Evolutionary conservation across 2,797 vertebrate species (phyloP).

Genomic region (Selene dorsalis): DNA sequence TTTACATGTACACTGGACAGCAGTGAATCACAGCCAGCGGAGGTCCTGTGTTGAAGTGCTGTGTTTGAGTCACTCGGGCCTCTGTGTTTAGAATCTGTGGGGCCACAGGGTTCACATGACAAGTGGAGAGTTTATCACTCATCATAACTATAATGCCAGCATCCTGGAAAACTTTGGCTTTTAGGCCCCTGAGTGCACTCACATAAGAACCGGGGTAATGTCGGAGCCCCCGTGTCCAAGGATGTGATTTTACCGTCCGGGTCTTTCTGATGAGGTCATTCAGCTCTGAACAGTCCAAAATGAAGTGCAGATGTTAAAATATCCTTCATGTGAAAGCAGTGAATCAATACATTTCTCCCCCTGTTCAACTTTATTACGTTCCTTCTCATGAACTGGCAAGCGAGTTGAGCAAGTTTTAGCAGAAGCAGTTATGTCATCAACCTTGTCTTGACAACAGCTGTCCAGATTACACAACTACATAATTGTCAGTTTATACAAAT

Average conservation of each 20-base stretch:
- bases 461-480: slow-evolving; percentile 26
- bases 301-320: slow-evolving; percentile 6
- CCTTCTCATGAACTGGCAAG: slow-evolving; percentile 5
- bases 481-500: slow-evolving; percentile 26
- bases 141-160: slow-evolving; percentile 19
- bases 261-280: slow-evolving; percentile 23
- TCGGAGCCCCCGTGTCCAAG: neutral
- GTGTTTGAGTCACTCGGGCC: slow-evolving; percentile 49
- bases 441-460: slow-evolving; percentile 36
- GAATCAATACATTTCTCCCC: neutral
- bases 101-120: slow-evolving; percentile 49
- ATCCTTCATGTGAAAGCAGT: neutral
- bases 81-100: slow-evolving; percentile 70
- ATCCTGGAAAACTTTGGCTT: neutral
- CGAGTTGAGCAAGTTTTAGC: slow-evolving; percentile 27
- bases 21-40: slow-evolving; percentile 61
- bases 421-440: slow-evolving; percentile 27
- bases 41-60: slow-evolving; percentile 43
- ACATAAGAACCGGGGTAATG: neutral
- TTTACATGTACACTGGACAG: slow-evolving; percentile 64
- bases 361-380: neutral
- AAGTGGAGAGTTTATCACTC: slow-evolving; percentile 35
- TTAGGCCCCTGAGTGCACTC: neutral
- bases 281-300: too few species aligned
- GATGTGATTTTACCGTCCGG: neutral